Evolutionary conservation across 2,888 invertebrate genomes (phyloP).

Genomic region (Stenolophus ochropezus): DNA sequence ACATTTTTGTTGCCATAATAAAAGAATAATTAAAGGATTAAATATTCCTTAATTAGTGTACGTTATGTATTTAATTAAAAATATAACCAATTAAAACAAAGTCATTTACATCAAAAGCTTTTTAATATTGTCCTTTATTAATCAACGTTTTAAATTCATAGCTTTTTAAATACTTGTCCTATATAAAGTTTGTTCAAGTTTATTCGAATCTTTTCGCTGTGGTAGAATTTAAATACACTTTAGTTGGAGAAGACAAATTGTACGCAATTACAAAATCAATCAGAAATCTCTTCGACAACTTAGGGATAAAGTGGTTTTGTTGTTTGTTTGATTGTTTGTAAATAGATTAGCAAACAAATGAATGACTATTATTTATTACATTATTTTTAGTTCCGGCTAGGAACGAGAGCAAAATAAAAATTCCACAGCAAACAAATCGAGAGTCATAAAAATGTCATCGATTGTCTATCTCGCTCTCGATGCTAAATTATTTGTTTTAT

Average conservation of each 20-base stretch:
- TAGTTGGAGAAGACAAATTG: background rate
- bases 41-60: background rate
- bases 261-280: background rate
- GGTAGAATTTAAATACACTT: background rate
- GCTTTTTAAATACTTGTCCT: background rate
- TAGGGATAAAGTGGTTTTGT: background rate
- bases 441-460: conserved; percentile 34
- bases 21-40: background rate
- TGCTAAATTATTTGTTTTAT: conserved; percentile 31
- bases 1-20: background rate
- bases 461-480: conserved; percentile 8
- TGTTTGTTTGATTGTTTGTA: conserved; percentile 6
- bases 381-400: background rate
- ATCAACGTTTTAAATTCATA: background rate
- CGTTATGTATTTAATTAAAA: background rate
- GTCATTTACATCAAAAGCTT: background rate
- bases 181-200: background rate
- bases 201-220: background rate
- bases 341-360: conserved; percentile 21
- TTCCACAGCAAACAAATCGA: conserved; percentile 35
- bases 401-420: conserved; percentile 17
- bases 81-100: conserved; percentile 1
- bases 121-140: background rate
- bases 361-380: background rate
- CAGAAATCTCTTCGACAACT: background rate